phyloP scores from a whole-genome alignment of 1,140 invertebrate species.

The Plectrocnemia conspersa region DNA sequence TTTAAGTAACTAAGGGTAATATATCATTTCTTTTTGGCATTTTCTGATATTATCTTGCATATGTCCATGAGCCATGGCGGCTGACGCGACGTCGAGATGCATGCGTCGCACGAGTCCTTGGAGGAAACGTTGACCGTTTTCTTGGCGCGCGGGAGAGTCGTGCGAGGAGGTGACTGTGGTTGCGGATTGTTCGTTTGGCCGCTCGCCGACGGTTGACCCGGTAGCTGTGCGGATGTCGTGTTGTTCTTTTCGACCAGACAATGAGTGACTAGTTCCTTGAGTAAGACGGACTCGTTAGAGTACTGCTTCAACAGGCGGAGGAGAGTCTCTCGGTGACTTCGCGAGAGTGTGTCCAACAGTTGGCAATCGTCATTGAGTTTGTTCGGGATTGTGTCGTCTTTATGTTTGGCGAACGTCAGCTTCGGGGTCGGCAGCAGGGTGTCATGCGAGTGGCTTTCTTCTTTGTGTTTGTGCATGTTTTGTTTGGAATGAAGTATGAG shows the following conservation, averaged over 20 bases:
- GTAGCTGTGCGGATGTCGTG: conserved; percentile 1
- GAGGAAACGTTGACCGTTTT: conserved; percentile 14
- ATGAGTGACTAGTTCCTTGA: conserved; percentile 32
- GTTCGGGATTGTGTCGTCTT: conserved; percentile 17
- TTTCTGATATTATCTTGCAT: conserved; percentile 33
- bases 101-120: conserved; percentile 14
- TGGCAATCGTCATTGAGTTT: conserved; percentile 22
- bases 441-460: conserved; percentile 18
- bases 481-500: conserved; percentile 2
- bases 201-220: conserved; percentile 8
- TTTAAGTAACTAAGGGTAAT: conserved; percentile 15
- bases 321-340: conserved; percentile 29
- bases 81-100: conserved; percentile 19
- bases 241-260: conserved; percentile 27
- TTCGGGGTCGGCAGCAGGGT: conserved; percentile 12
- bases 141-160: conserved; percentile 27
- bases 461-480: conserved; percentile 11
- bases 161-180: conserved; percentile 29
- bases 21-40: conserved; percentile 35
- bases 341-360: conserved; percentile 27
- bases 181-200: conserved; percentile 4
- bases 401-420: conserved; percentile 14
- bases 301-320: conserved; percentile 31
- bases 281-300: conserved; percentile 32
- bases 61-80: conserved; percentile 33